Base-by-base conservation (phyloP, 2,888 invertebrate genomes). In the Liposcelis brunnea region DNA sequence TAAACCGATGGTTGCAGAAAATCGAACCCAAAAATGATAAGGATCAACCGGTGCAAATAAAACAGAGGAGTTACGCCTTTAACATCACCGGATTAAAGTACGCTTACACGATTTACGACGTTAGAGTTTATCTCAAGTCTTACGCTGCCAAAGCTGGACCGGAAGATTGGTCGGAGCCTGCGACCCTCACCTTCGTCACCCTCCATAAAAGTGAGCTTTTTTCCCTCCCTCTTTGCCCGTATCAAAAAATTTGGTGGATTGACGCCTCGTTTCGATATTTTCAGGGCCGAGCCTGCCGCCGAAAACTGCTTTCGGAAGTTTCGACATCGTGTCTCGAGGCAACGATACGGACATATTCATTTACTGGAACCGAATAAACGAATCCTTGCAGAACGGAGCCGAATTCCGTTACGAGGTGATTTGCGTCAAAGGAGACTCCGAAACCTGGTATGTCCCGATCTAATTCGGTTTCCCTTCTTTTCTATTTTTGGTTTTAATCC, bases 341-440 rank as follows among this genome's bases (percentile, higher is more conserved):
- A 26, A 26, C 26, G 26, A 26, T 8, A 26, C 26, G 5, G 70
- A 75, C 45, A 66, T 84, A 35, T 74, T 75, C 58, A 64, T 87
- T 16, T 87, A 85, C 59, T 89, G 87, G 86, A 76, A 81, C 57
- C 72, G 77, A 51, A 69, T 87, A 43, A 71, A 74, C 15, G 68
- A 70, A 37, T 70, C 71, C 56, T 69, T 77, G 52, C 71, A 78
- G 54, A 84, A 84, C 56, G 87, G 85, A 15, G 72, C 74, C 5
- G 70, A 79, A 55, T 84, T 87, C 55, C 68, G 67, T 2, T 87
- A 87, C 57, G 65, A 68, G 51, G 69, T 83, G n/a, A 61, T 66
- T 31, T 55, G 58, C 47, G 60, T 66, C 2, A 58, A 61, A 48
- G 67, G 63, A 51, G 60, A 56, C 47, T 68, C 63, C 15, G 60